A percentile compares a stretch with the other conserved stretches of the same genome.
Conservation (phyloP, 2,888 invertebrate genomes). For the Agapetus fuscipes region DNA sequence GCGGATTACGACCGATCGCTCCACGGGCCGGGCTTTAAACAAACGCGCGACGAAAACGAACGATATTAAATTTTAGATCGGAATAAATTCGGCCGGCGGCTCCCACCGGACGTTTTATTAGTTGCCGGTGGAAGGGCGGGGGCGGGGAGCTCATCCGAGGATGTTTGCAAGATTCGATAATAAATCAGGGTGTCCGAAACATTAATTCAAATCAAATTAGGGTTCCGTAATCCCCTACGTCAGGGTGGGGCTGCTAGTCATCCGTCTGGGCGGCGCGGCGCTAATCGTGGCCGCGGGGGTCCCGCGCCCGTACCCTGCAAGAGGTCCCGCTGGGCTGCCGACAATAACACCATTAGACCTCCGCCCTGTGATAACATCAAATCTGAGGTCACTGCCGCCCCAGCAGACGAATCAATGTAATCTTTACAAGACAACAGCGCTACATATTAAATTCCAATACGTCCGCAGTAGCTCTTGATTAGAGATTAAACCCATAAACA, state of each 20-base stretch:
- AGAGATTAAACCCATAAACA: too few species aligned
- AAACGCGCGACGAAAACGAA: conserved; percentile 14
- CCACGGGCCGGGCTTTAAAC: conserved; percentile 7
- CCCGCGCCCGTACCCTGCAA: too few species aligned
- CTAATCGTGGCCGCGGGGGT: conserved; percentile 14
- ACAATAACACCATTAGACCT: conserved; percentile 6
- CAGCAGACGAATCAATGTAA: conserved; percentile 10
- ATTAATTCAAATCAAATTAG: conserved; percentile 23
- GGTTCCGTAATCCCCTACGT: conserved; percentile 20
- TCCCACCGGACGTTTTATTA: too few species aligned
- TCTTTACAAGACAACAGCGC: conserved; percentile 5
- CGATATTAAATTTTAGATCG: conserved; percentile 20
- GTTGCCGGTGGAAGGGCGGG: conserved; percentile 1
- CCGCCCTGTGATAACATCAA: conserved; percentile 9
- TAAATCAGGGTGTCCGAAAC: conserved; percentile 22
- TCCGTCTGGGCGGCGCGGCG: conserved; percentile 15
- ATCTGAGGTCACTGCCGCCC: conserved; percentile 7
- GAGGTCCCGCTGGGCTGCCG: too few species aligned
- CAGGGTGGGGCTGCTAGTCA: conserved; percentile 17
- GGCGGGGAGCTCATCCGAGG: conserved; percentile 10
- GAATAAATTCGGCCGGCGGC: neutral
- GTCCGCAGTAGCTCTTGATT: too few species aligned
- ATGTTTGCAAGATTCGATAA: conserved; percentile 18
- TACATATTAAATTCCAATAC: conserved; percentile 8
- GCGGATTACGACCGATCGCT: conserved; percentile 35